These are phyloP conservation scores for Leptatherina wallacei DNA, from an alignment of 2,797 vertebrate species.

Conservation along the genomic window DNA sequence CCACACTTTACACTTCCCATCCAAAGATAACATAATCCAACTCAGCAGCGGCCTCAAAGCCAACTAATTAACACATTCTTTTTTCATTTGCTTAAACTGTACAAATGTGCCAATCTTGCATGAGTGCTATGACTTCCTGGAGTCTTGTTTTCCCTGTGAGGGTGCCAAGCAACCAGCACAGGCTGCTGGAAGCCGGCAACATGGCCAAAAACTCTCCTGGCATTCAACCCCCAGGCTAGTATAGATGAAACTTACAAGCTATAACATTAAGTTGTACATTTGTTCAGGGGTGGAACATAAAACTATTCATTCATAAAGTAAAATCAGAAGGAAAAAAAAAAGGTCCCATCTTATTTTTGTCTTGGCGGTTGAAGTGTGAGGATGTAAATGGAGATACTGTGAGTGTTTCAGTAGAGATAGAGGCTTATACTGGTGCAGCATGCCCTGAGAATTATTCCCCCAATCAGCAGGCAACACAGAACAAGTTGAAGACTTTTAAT, in stretches of 20 bases:
- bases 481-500: background rate
- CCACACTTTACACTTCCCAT: background rate
- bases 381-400: too few species aligned
- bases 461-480: background rate
- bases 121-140: conserved; percentile 1
- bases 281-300: background rate
- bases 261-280: background rate
- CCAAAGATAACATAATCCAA: background rate
- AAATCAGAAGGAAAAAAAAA: background rate
- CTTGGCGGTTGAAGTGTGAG: too few species aligned
- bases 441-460: background rate
- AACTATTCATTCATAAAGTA: background rate
- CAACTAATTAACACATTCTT: conserved; percentile 5
- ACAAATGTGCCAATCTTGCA: background rate
- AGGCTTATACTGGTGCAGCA: background rate
- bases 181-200: conserved; percentile 4
- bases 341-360: background rate
- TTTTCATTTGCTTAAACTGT: background rate
- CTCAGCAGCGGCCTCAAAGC: background rate
- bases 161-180: conserved; percentile 1
- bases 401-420: too few species aligned
- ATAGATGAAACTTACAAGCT: background rate
- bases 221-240: background rate
- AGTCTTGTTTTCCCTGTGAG: conserved; percentile 1
- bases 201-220: background rate